These are phyloP conservation scores for Griposia aprilina DNA, from an alignment of 2,888 invertebrate genomes.

Conservation along the genomic window DNA sequence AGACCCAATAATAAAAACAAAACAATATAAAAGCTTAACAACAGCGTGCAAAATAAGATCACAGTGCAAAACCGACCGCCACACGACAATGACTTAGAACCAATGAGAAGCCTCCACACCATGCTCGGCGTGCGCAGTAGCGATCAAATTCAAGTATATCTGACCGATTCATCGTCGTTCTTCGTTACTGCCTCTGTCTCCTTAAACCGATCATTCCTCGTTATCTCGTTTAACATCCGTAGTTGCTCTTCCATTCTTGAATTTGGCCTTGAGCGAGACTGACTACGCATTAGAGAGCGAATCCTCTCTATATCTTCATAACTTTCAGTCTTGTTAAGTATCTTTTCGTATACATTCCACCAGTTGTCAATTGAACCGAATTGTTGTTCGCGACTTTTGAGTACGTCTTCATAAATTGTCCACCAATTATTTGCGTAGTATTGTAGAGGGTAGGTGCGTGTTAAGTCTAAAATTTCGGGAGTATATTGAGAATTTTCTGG, in stretches of 20 bases:
- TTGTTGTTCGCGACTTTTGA: constrained; percentile 85
- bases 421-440: constrained; percentile 90
- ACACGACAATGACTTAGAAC: constrained; percentile 56
- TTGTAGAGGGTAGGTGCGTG: constrained; percentile 83
- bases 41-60: constrained; percentile 45
- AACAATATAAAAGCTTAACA: constrained; percentile 52
- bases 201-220: constrained; percentile 80
- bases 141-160: constrained; percentile 69
- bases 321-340: constrained; percentile 78
- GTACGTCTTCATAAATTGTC: constrained; percentile 86
- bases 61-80: constrained; percentile 58
- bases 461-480: constrained; percentile 84
- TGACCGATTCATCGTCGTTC: constrained; percentile 85
- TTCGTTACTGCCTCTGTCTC: constrained; percentile 81
- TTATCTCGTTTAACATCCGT: constrained; percentile 83
- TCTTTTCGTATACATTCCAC: constrained; percentile 87
- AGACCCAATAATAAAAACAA: neutral
- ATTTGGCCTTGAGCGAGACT: constrained; percentile 76
- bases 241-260: constrained; percentile 86
- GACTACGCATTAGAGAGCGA: constrained; percentile 67
- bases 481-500: constrained; percentile 74
- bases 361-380: constrained; percentile 88
- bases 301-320: constrained; percentile 79
- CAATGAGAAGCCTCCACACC: constrained; percentile 71
- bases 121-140: constrained; percentile 59